Evolutionary conservation across 2,797 vertebrate genomes (phyloP).

Genomic region (Rhinichthys osculus): DNA sequence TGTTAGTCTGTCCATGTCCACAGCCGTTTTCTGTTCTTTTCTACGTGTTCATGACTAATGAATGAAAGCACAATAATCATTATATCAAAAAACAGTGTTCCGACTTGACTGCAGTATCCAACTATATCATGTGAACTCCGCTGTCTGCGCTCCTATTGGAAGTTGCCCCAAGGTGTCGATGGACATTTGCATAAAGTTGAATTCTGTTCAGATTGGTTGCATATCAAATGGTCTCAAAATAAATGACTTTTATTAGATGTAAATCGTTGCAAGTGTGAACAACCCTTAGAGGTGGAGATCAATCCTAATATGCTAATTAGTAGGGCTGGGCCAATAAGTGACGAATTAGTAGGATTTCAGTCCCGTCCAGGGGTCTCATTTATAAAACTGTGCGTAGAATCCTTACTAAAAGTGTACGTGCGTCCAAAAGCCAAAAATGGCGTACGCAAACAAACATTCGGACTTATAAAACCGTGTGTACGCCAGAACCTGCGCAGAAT

Average conservation of each 20-base stretch:
- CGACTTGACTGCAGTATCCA: not conserved
- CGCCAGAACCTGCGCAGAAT: too few relatives aligned
- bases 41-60: not conserved
- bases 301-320: not conserved
- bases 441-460: too few relatives aligned
- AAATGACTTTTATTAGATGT: not conserved
- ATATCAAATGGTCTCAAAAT: slow-evolving; percentile 4
- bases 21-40: not conserved
- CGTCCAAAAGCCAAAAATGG: too few relatives aligned
- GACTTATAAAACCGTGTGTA: too few relatives aligned
- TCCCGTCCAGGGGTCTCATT: too few relatives aligned
- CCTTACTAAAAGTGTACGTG: too few relatives aligned
- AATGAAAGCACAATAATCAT: not conserved
- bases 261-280: not conserved
- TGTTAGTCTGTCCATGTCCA: not conserved
- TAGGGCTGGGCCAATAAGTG: not conserved
- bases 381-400: too few relatives aligned
- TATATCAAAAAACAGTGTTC: not conserved
- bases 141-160: not conserved
- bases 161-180: slow-evolving; percentile 7
- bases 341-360: not conserved
- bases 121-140: not conserved
- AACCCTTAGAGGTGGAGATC: not conserved
- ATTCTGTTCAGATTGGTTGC: not conserved
- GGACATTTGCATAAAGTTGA: slow-evolving; percentile 6